Conservation (phyloP, 2,113 vertebrate genomes). For the Ptychochromis oligacanthus region DNA sequence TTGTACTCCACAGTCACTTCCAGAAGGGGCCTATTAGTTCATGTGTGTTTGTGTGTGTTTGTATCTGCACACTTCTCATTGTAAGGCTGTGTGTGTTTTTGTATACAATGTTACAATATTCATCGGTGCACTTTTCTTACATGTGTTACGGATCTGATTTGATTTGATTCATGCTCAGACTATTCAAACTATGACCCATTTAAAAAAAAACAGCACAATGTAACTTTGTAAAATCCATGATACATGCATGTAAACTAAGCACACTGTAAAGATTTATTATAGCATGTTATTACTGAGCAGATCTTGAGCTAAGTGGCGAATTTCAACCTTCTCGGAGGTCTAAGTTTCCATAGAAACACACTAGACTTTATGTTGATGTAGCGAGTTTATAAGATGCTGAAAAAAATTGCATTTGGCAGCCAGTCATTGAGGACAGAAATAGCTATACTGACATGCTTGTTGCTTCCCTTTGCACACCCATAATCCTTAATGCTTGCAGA, state of each 20-base stretch:
- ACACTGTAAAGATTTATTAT: constrained; percentile 27
- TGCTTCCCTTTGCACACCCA: constrained; percentile 75
- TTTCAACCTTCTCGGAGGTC: constrained; percentile 74
- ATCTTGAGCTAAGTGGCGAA: constrained; percentile 64
- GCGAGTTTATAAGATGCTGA: constrained; percentile 78
- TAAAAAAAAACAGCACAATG: neutral
- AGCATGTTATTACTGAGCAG: constrained; percentile 40
- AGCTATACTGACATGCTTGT: constrained; percentile 78
- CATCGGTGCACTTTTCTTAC: neutral
- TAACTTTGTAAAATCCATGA: neutral
- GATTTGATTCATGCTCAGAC: neutral
- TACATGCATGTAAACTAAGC: constrained; percentile 5
- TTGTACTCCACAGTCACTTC: constrained; percentile 35
- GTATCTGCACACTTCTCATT: neutral
- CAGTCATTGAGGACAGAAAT: constrained; percentile 78
- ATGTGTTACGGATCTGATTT: neutral
- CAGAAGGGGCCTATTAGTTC: constrained; percentile 28
- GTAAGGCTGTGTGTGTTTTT: neutral
- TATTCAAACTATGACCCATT: neutral
- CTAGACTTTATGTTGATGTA: constrained; percentile 78
- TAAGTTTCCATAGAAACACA: constrained; percentile 84
- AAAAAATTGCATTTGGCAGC: constrained; percentile 75
- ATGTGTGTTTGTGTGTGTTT: constrained; percentile 8
- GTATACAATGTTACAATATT: neutral
- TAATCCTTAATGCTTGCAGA: constrained; percentile 76